Base-by-base conservation (phyloP, 2,888 invertebrate genomes). In the Heliconius cydno region DNA sequence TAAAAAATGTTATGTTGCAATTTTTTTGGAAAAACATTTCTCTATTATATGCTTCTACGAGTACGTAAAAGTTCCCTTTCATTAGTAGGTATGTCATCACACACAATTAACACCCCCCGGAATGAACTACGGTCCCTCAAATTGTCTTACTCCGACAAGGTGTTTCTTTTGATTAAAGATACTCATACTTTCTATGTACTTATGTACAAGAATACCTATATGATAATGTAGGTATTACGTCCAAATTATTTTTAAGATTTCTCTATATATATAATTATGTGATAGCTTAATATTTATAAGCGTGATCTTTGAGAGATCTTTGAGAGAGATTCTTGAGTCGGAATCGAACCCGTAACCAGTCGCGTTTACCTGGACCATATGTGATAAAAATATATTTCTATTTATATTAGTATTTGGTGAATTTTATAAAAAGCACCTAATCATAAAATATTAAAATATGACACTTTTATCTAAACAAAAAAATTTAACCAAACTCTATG, bases 61-160 rank as follows among this genome's bases (percentile, higher is more conserved):
- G 12, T 15, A 15, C 57, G 63, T 63, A 25, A 28, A 75, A 19
- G 57, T 63, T 74, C 63, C 75, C 76, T 79, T 79, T 82, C 79
- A 82, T 82, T 82, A 80, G 79, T 66, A 65, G 38, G 78, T 74
- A 71, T 57, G 80, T 79, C 81, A 86, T 88, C 90, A 92, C 91
- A 90, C 92, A 93, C 93, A 94, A 94, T 94, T 94, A 94, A 92
- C 94, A 92, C 94, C 93, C 93, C 91, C 86, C 86, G 87, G 89
- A 90, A 90, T 89, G 89, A 90, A 88, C 87, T 85, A 86, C 85
- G 87, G 87, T 80, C 83, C 80, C 82, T 81, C 77, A 65, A 79
- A 72, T 76, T 74, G 71, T 78, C 67, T 70, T 78, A 73, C 86
- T 87, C 88, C 90, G 89, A 89, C 89, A 89, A 85, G 85, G 85